Conservation (phyloP, 2,113 vertebrate genomes). For the Chlorodrepanis virens region DNA sequence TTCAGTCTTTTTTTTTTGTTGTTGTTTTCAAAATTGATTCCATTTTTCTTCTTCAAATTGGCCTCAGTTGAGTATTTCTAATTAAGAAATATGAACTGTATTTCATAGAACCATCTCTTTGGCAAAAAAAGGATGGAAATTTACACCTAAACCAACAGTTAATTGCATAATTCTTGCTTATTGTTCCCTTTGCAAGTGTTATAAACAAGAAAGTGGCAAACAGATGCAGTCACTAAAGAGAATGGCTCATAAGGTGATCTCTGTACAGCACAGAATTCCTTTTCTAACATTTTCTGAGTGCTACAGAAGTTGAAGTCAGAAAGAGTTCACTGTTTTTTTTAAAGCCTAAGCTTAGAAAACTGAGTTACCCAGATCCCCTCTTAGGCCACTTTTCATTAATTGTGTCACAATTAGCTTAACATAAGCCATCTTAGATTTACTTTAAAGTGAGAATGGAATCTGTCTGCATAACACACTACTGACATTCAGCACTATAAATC, state of each 20-base stretch:
- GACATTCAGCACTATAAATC: neutral
- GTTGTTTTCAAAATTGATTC: neutral
- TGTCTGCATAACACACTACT: neutral
- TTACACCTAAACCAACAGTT: neutral
- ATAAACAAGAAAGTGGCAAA: neutral
- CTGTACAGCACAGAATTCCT: neutral
- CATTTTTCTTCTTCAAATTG: neutral
- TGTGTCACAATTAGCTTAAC: neutral
- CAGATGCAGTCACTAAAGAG: neutral
- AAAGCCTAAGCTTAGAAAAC: neutral
- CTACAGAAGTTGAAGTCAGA: neutral
- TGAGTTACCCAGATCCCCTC: neutral
- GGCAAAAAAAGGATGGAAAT: neutral
- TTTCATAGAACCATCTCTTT: neutral
- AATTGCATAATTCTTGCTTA: neutral
- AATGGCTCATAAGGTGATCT: neutral
- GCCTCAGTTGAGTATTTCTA: neutral
- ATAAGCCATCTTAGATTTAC: neutral
- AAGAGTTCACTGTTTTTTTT: neutral
- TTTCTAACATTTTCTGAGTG: neutral
- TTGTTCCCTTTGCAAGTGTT: neutral
- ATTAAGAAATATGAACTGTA: neutral
- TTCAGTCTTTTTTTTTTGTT: neutral
- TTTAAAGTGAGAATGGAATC: neutral
- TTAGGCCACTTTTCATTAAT: neutral